These are phyloP conservation scores for Astropecten irregularis DNA, from an alignment of 53 echinoderm and acorn worm genomes.

Conservation along the genomic window DNA sequence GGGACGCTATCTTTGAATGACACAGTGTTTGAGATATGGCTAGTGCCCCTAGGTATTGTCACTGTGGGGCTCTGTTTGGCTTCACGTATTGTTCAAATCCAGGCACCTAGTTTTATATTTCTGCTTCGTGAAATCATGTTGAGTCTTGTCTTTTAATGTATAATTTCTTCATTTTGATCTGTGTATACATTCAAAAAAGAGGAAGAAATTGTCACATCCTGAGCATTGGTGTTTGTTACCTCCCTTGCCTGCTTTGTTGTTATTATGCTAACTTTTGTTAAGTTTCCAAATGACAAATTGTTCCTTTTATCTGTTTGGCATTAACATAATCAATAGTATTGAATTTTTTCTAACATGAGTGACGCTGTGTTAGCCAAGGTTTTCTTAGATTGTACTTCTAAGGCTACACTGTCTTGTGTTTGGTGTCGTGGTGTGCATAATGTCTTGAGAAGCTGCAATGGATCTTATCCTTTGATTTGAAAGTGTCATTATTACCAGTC, in stretches of 20 bases:
- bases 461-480: background rate
- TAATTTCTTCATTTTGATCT: too few species aligned
- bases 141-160: background rate
- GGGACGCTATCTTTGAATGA: constrained; percentile 35
- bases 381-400: background rate
- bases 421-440: background rate
- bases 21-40: background rate
- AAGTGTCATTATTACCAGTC: background rate
- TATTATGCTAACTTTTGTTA: background rate
- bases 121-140: background rate
- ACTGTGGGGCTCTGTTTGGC: background rate
- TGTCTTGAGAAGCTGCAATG: background rate
- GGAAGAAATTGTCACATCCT: too few species aligned
- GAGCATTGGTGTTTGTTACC: too few species aligned
- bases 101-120: background rate
- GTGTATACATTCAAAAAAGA: too few species aligned
- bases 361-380: background rate
- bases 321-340: constrained; percentile 33
- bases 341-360: background rate
- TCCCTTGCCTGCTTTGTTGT: too few species aligned
- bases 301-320: background rate
- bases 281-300: background rate
- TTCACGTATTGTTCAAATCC: background rate
- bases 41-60: background rate
- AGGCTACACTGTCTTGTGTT: background rate